Conservation (phyloP, 2,888 invertebrate species). For the Eupithecia exiguata region DNA sequence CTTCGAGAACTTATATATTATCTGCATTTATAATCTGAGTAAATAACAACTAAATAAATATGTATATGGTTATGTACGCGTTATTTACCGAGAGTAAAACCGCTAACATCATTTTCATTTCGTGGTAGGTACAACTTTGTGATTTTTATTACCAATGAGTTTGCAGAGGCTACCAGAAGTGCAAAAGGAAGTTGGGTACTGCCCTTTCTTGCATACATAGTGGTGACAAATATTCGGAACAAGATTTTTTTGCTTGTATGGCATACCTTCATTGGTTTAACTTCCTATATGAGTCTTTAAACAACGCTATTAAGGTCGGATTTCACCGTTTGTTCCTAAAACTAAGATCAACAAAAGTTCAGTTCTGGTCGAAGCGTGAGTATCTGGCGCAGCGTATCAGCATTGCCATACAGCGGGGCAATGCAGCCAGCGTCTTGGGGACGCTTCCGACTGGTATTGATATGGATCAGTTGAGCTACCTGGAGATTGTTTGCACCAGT, state of each 20-base stretch:
- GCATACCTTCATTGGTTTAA: neutral
- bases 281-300: neutral
- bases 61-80: neutral
- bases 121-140: neutral
- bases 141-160: neutral
- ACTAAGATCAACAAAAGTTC: too few species aligned
- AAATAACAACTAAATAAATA: neutral
- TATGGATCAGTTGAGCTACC: too few species aligned
- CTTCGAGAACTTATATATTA: neutral
- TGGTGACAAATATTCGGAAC: neutral
- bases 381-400: too few species aligned
- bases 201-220: neutral
- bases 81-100: neutral
- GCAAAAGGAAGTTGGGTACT: neutral
- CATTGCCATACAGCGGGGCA: too few species aligned
- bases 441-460: too few species aligned
- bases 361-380: too few species aligned
- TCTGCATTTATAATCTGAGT: neutral
- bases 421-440: too few species aligned
- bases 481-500: too few species aligned
- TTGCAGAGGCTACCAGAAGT: conserved; percentile 2
- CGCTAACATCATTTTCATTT: neutral
- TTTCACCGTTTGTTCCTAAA: too few species aligned
- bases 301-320: neutral
- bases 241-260: neutral